Base-by-base conservation (phyloP, 2,797 vertebrate species). In the Mus spretus region DNA sequence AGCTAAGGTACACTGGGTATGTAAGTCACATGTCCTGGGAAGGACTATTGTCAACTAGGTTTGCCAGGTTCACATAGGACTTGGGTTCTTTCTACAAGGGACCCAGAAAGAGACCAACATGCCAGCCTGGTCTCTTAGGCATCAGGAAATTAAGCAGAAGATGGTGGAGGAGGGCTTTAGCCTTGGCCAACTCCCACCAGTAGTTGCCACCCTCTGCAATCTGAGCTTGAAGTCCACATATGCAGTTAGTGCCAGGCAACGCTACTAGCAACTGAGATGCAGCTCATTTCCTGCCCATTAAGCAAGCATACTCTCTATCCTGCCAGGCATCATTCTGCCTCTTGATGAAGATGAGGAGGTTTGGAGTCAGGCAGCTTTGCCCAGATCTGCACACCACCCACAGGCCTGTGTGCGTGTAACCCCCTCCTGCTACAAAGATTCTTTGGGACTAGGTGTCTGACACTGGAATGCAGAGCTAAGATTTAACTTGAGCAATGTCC, bases 191-290 rank as follows among this genome's bases (percentile, higher is more conserved):
- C 47, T n/a, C 50, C 19, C 7, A 19, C 6, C 15, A 0, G 50
- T 10, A 8, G 34, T 2, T 31, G 24, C 40, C 17, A 20, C 1
- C 1, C 86, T 47, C n/a, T 57, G 22, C 37, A 19, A 14, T 79
- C 85, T 34, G 78, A 59, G 31, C 47, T 7, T n/a, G 11, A 57
- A 83, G 57, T 63, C 28, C n/a, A 10, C 78, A 6, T 47, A 6
- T 24, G 31, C 37, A 14, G 84, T 28, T 47, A 10, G 47, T 26
- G 6, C 50, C 22, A 1, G 28, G 11, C 2, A 6, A 6, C 12
- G 55, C 53, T n/a, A 0, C 67, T 26, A 14, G 50, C 0, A 1
- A 3, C 22, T 2, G 28, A n/a, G 59, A 40, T 40, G 6, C 31
- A 47, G 17, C 61, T n/a, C 13, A 9, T 47, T 40, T 87, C 22